Evolutionary conservation across 2,797 vertebrate genomes (phyloP).

Genomic region (Enteromius fasciolatus): DNA sequence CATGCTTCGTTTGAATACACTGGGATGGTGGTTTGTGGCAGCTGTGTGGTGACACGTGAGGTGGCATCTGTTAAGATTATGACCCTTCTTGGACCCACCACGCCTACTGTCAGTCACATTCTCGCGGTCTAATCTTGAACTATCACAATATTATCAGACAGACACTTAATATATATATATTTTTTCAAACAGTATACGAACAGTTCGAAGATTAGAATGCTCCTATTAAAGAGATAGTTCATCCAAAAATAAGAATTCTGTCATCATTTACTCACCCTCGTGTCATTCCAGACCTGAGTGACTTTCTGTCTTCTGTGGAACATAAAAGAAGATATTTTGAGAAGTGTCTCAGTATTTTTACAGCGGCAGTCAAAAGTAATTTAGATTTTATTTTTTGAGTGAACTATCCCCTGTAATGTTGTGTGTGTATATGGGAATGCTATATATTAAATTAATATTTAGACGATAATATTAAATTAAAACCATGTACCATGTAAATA

Average conservation of each 20-base stretch:
- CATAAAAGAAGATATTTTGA: not conserved
- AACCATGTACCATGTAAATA: not conserved
- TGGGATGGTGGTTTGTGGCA: slow-evolving; percentile 33
- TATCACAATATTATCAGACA: not conserved
- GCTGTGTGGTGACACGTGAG: slow-evolving; percentile 21
- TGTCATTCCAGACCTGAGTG: not conserved
- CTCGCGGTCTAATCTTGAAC: not conserved
- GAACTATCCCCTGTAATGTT: no score
- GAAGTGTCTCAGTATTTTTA: not conserved
- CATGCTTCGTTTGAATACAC: slow-evolving; percentile 10
- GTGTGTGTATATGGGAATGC: not conserved
- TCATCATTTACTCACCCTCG: not conserved
- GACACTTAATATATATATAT: not conserved
- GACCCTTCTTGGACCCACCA: not conserved
- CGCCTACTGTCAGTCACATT: not conserved
- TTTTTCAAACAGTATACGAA: not conserved
- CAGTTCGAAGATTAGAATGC: not conserved
- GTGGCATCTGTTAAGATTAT: slow-evolving; percentile 18
- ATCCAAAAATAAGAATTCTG: not conserved
- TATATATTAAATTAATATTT: no score
- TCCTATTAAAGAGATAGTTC: not conserved
- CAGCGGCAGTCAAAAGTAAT: no score
- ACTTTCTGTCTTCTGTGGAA: not conserved
- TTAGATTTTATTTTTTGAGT: no score
- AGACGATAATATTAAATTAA: not conserved